Base-by-base conservation (phyloP, 1,140 invertebrate genomes). In the Brachionus koreanus region DNA sequence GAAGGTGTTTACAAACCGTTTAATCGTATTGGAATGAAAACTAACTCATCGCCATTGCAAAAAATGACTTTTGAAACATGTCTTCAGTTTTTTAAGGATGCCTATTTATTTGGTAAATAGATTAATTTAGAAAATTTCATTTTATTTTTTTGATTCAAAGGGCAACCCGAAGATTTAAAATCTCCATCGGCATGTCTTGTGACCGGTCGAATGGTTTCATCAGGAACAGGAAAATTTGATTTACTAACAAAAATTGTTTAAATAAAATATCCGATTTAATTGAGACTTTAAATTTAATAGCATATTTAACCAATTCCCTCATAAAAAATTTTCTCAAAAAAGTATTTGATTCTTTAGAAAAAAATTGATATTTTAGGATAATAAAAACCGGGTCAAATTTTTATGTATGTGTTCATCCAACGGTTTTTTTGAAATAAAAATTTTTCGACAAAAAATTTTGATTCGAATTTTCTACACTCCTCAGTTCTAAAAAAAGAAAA, bases 31-130 rank as follows among this genome's bases (percentile, higher is more conserved):
- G 95, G 94, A 5, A 95, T 99, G 91, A 92, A 93, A 84, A 91
- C 91, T 25, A 94, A 92, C 46, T 90, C 94, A 0, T 98, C 96
- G 3, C 94, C 96, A 0, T 88, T 99, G 2, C 97, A 99, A 87
- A 96, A 98, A 89, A 98, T 99, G 93, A 96, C 94, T 2, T 99
- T 97, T 86, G 97, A 99, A 89, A 95, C 95, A 0, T 94, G 95
- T 0, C 89, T 95, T 23, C 91, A 91, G 84, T 98, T 98, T 86
- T 90, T 99, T 67, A 93, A 93, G 85, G 92, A 91, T 82, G 93
- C 97, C 0, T 91, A 93, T 10, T 87, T 95, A 6, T 83, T 87
- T 83, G 90, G 91, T 88, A 87, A 84, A 83, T 83, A 65, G 65
- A 19, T 77, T 82, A 65, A 10, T 13, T 35, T 43, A 19, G 23